Evolutionary conservation across 2,113 vertebrate genomes (phyloP), one percentile per base, ranked within the genome.

Genomic region (Neoarius graeffei): DNA sequence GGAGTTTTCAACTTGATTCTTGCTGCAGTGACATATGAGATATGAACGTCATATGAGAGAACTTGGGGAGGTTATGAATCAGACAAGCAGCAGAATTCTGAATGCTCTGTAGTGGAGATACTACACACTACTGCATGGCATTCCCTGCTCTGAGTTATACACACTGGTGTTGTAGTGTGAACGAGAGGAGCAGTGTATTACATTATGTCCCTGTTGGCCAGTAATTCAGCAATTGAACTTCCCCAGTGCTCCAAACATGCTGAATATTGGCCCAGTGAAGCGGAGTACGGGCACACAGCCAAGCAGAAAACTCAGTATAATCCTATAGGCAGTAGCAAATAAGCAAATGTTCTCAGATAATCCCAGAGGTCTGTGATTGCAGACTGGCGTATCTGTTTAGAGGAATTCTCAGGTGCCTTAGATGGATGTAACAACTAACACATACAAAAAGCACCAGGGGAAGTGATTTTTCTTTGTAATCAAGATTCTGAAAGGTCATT

Each of bases 271-370:
- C 48, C 82, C 92, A 90, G 88, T 91, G 91, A 89, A 93, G 94
- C 91, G 92, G 92, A 94, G 93, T 88, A 87, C 1, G 54, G 93
- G 92, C 92, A 92, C 48, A 90, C 91, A 89, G 89, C 92, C 88
- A 92, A 93, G 93, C 93, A 91, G 92, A 93, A 94, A 93, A 94
- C 91, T 86, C 91, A 87, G 83, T 91, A 92, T 93, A 92, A 93
- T 95, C 94, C 93, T 93, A 88, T 89, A 91, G 93, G 92, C 93
- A 92, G 89, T 92, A 91, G 93, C 93, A 92, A 92, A 92, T 93
- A 92, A 64, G 66, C 56, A 60, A 87, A 83, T 27, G 83, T 87
- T 54, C 85, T 89, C 9, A 13, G 76, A 57, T 90, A 90, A 93
- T 89, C 79, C 77, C 67, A 86, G 87, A 92, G 90, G 89, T 87